Base-by-base conservation (phyloP, 2,888 invertebrate species). In the Sesia bembeciformis region DNA sequence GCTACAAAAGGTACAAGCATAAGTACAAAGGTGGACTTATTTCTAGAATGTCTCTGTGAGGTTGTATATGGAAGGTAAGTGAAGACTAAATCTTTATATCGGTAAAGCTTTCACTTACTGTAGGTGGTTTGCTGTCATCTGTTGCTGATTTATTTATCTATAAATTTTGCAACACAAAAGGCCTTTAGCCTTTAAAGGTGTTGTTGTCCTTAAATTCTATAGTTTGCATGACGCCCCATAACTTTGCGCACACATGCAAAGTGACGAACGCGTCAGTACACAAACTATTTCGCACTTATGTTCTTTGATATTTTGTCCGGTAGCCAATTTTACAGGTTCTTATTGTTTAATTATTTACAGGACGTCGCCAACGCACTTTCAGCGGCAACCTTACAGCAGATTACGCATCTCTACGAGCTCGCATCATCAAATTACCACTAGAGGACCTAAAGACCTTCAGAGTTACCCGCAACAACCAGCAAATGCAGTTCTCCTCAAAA, bases 321-420 rank as follows among this genome's bases (percentile, higher is more conserved):
- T 23, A 23, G 23, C 23, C 23, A 23, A 23, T 23, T 23, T 23
- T 23, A 23, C 23, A 23, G 23, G 23, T 23, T 23, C 23, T n/a
- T n/a, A n/a, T n/a, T 23, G 23, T 2, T 23, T 23, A 23, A 23
- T 23, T 23, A 23, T 23, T 23, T 55, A n/a, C 60, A 90, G 93
- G 92, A 54, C 91, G 92, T 55, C 90, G 93, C 54, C 91, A 91
- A 53, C 87, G 93, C 53, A 93, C 93, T 0, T 72, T 91, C 4
- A 92, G 92, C 65, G 92, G 91, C 7, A 91, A 84, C 66, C 73
- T 87, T 51, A 87, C 88, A 3, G 82, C 85, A 2, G 86, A 87
- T 61, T 90, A 90, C 60, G 80, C 83, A 0, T 84, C 81, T 1
- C 77, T 81, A 0, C 74, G 86, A 4, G 84, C 88, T 0, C 78